These are phyloP conservation scores for Dasysyrphus albostriatus DNA, from an alignment of 2,888 invertebrate genomes.

Conservation along the genomic window DNA sequence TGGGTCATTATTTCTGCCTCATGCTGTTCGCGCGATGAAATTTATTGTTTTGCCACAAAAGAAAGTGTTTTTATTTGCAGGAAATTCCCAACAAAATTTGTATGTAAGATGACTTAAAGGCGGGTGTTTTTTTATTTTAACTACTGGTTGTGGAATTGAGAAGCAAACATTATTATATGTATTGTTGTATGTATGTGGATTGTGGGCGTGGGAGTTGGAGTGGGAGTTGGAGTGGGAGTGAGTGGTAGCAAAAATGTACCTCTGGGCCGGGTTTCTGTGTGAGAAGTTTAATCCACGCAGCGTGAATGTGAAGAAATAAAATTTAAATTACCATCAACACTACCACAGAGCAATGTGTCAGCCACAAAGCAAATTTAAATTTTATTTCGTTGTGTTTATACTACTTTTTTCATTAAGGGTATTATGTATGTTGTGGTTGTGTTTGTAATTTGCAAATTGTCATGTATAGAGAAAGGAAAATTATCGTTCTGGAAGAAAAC, in stretches of 20 bases:
- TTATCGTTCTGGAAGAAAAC: background rate
- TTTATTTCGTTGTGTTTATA: conserved; percentile 26
- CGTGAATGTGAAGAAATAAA: conserved; percentile 41
- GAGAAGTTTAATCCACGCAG: conserved; percentile 24
- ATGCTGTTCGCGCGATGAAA: conserved; percentile 35
- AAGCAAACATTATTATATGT: background rate
- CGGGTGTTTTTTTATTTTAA: conserved; percentile 2
- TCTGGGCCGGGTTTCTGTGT: conserved; percentile 13
- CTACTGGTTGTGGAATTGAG: conserved; percentile 16
- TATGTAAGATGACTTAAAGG: conserved; percentile 5
- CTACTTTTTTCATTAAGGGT: background rate
- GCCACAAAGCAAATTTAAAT: conserved; percentile 27
- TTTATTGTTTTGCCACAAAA: conserved; percentile 34
- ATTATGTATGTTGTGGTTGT: background rate
- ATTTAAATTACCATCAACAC: conserved; percentile 22
- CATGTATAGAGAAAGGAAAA: background rate
- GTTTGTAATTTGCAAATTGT: conserved; percentile 2
- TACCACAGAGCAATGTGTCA: conserved; percentile 1
- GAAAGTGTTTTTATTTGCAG: conserved; percentile 15
- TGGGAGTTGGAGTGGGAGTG: background rate
- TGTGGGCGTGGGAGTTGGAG: too few relatives aligned
- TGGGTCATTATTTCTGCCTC: conserved; percentile 54
- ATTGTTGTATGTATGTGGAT: background rate
- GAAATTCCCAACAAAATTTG: conserved; percentile 25
- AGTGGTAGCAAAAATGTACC: background rate